phyloP scores from a whole-genome alignment of 2,888 invertebrate species.

The Xanthorhoe designata region DNA sequence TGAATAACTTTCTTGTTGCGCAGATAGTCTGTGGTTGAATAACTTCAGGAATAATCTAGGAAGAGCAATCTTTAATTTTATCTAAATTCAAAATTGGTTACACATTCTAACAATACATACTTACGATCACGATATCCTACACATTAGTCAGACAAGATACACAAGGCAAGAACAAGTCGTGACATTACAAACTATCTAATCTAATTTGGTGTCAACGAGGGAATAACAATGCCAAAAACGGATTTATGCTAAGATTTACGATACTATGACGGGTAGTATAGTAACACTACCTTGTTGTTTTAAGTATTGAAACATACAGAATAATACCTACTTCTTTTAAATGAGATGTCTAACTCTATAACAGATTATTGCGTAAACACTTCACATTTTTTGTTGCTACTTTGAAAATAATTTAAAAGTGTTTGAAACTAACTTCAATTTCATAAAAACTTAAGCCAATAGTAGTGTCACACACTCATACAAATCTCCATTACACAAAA shows the following conservation, averaged over 20 bases:
- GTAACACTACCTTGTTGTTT: conserved; percentile 39
- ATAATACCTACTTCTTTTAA: conserved; percentile 8
- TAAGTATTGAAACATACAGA: conserved; percentile 16
- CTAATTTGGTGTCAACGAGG: conserved; percentile 52
- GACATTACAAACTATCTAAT: conserved; percentile 41
- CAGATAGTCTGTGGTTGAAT: not conserved
- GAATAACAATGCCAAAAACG: conserved; percentile 58
- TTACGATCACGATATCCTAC: conserved; percentile 29
- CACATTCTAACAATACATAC: conserved; percentile 24
- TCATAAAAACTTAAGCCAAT: conserved; percentile 16
- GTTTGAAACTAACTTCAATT: conserved; percentile 1
- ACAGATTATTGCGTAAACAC: conserved; percentile 12
- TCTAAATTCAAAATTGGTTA: conserved; percentile 19
- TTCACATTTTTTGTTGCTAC: not conserved
- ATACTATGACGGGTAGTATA: conserved; percentile 46
- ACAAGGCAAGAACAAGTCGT: conserved; percentile 48
- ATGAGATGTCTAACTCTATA: conserved; percentile 1
- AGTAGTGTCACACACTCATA: conserved; percentile 34
- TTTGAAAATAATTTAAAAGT: not conserved
- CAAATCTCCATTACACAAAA: conserved; percentile 35
- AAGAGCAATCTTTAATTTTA: conserved; percentile 7
- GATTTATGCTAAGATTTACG: conserved; percentile 49
- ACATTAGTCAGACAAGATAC: conserved; percentile 40
- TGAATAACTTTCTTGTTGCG: not conserved
- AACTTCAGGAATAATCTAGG: conserved; percentile 3